Percentiles rank a stretch among this genome's conserved stretches.
Evolutionary conservation across 2,888 invertebrate genomes (phyloP).

Genomic region (Allolobophora icterica): DNA sequence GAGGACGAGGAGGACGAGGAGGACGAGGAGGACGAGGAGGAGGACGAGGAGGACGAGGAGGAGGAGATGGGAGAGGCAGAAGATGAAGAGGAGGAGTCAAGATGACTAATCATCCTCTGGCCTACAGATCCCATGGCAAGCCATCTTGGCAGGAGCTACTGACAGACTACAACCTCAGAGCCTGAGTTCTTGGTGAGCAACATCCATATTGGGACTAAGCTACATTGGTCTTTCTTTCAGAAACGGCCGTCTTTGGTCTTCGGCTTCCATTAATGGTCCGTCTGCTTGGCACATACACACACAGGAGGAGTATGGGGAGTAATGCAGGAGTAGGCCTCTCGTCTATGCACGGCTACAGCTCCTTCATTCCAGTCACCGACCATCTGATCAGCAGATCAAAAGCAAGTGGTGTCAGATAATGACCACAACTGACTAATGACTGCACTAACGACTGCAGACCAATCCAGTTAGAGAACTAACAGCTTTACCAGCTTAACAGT

Average conservation of each 20-base stretch:
- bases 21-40: background rate
- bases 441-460: background rate
- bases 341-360: background rate
- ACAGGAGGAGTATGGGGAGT: no score
- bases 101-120: slow-evolving; percentile 17
- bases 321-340: background rate
- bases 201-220: background rate
- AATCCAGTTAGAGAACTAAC: background rate
- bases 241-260: background rate
- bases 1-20: background rate
- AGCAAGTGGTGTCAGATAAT: background rate
- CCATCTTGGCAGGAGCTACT: background rate
- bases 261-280: no score
- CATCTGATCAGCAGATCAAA: background rate
- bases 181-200: background rate
- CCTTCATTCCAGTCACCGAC: background rate
- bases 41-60: background rate
- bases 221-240: background rate
- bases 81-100: background rate
- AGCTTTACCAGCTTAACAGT: background rate
- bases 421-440: background rate
- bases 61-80: slow-evolving; percentile 3
- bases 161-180: background rate
- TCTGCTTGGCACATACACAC: no score
- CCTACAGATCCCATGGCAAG: background rate